phyloP scores from a whole-genome alignment of 2,888 invertebrate genomes.

The Protonemura montana region DNA sequence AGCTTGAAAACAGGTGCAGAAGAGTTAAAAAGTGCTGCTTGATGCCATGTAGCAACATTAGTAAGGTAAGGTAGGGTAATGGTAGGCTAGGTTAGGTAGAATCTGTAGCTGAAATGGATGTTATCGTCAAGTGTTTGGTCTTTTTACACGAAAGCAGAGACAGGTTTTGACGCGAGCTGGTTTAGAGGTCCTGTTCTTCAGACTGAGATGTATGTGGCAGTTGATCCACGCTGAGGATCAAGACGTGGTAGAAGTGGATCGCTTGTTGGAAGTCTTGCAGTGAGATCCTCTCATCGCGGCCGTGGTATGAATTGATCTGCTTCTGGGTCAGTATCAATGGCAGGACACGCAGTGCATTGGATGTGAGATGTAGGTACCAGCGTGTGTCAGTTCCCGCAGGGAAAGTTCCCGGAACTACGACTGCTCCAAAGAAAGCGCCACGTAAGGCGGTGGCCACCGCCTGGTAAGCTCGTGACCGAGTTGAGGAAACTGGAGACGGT shows the following conservation, averaged over 20 bases:
- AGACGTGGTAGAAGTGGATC: slow-evolving; percentile 60
- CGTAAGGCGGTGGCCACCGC: slow-evolving; percentile 58
- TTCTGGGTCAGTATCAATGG: slow-evolving; percentile 55
- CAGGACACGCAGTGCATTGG: slow-evolving; percentile 60
- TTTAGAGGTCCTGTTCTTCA: too few relatives aligned
- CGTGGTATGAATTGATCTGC: slow-evolving; percentile 59
- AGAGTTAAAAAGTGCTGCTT: too few relatives aligned
- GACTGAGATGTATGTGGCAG: slow-evolving; percentile 15
- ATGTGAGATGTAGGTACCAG: slow-evolving; percentile 59
- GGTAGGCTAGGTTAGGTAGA: too few relatives aligned
- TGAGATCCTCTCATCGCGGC: slow-evolving; percentile 61
- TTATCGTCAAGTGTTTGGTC: too few relatives aligned
- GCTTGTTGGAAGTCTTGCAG: slow-evolving; percentile 59
- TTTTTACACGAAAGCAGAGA: too few relatives aligned
- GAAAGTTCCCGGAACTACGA: slow-evolving; percentile 59
- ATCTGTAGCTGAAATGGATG: too few relatives aligned
- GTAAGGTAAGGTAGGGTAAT: too few relatives aligned
- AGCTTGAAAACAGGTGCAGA: too few relatives aligned
- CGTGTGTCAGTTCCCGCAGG: slow-evolving; percentile 61
- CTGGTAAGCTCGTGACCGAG: slow-evolving; percentile 58
- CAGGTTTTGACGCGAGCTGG: too few relatives aligned
- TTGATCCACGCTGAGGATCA: slow-evolving; percentile 59
- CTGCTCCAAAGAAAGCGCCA: slow-evolving; percentile 57
- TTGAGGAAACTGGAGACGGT: slow-evolving; percentile 59
- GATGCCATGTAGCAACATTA: too few relatives aligned